Evolutionary conservation across 1,140 invertebrate genomes (phyloP).

Genomic region (Trypoxylus dichotomus): DNA sequence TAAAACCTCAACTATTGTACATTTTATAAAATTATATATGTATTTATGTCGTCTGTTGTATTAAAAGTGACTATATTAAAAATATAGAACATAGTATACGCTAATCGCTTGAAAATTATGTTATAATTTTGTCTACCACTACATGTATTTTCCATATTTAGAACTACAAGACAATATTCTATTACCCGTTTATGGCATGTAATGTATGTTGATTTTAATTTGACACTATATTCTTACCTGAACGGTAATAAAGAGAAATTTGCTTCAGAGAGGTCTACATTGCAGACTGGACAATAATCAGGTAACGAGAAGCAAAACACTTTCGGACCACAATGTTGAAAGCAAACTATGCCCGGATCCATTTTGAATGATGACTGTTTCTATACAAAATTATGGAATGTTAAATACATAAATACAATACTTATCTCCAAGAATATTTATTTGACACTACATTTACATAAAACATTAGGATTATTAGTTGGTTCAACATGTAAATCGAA

Average conservation of each 20-base stretch:
- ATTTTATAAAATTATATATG: no score
- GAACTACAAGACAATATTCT: no score
- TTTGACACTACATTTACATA: neutral
- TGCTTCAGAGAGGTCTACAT: slow-evolving; percentile 60
- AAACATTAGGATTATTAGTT: no score
- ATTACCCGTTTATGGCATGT: no score
- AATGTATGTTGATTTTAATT: neutral
- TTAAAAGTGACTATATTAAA: no score
- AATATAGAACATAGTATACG: no score
- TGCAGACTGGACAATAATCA: slow-evolving; percentile 70
- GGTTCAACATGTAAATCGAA: no score
- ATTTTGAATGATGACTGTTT: slow-evolving; percentile 35
- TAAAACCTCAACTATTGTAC: no score
- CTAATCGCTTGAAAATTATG: no score
- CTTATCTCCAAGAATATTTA: neutral
- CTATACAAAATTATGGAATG: neutral
- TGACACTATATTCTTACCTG: slow-evolving; percentile 55
- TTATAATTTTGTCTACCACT: no score
- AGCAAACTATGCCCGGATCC: slow-evolving; percentile 79
- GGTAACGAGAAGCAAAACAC: slow-evolving; percentile 76
- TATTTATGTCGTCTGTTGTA: no score
- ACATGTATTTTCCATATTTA: no score
- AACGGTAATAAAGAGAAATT: slow-evolving; percentile 71
- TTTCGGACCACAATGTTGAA: slow-evolving; percentile 78
- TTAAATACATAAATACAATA: neutral